Conservation (phyloP, 2,888 invertebrate species). For the Callyntrura guangdongensis region DNA sequence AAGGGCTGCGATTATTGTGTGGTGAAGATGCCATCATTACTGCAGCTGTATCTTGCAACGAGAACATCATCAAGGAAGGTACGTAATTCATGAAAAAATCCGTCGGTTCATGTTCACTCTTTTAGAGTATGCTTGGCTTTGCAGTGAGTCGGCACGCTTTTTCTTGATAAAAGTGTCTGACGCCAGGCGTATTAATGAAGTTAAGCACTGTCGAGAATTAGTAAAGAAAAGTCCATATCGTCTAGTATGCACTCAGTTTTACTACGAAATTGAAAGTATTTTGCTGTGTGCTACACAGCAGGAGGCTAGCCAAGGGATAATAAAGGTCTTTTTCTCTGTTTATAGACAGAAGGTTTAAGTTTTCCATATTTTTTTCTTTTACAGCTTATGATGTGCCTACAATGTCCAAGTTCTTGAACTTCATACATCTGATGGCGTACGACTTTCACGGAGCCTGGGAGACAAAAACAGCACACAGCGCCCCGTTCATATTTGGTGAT, state of each 20-base stretch:
- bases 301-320: not conserved
- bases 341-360: not conserved
- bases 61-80: slow-evolving; percentile 92
- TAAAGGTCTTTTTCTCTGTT: not conserved
- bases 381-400: slow-evolving; percentile 85
- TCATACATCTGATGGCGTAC: slow-evolving; percentile 86
- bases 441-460: slow-evolving; percentile 86
- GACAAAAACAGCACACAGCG: slow-evolving; percentile 85
- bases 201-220: not conserved
- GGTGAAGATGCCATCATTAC: slow-evolving; percentile 91
- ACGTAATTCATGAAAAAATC: slow-evolving; percentile 12
- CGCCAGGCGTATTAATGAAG: not conserved
- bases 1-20: slow-evolving; percentile 91
- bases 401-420: slow-evolving; percentile 85
- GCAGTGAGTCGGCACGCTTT: slow-evolving; percentile 39
- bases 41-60: slow-evolving; percentile 94
- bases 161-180: not conserved
- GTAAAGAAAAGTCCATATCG: slow-evolving; percentile 29
- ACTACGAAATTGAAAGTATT: slow-evolving; percentile 17
- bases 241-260: slow-evolving; percentile 6
- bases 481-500: slow-evolving; percentile 85
- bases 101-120: not conserved
- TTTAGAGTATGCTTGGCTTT: not conserved
- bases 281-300: not conserved
- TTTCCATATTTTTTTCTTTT: slow-evolving; percentile 38